Evolutionary conservation across 2,888 invertebrate genomes (phyloP), one percentile per base, ranked within the genome.

Genomic region (Ariolimax columbianus): DNA sequence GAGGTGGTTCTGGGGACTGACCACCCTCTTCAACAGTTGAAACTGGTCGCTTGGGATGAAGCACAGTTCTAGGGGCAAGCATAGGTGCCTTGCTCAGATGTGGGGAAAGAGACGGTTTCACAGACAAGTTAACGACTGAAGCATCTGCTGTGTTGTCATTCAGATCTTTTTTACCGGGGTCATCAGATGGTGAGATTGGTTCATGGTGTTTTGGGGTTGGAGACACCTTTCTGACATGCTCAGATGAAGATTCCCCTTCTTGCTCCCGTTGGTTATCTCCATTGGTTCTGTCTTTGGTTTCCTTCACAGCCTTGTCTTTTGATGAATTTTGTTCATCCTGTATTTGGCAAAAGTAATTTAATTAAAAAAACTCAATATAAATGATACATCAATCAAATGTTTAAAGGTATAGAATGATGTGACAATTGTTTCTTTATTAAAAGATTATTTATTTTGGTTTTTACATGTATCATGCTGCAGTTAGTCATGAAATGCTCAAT

Each of bases 201-300:
- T 80, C 78, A 33, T 80, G n/a, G 17, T 23, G 70, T 66, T 68
- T 30, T 43, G 14, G 66, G 0, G n/a, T 26, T 66, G 30, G 38
- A 47, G 79, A 43, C 11, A 23, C 55, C 66, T 43, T 66, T 33
- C 23, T 63, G 17, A 43, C 47, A 68, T 68, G 26, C 14, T 59
- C n/a, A 55, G 14, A 36, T 59, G 59, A 33, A 43, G 79, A 68
- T 47, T 79, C 79, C 14, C 38, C 68, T 43, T 59, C 78, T 40
- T 79, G 36, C 17, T 40, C 66, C 2, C 23, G n/a, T 43, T 9
- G n/a, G 33, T 19, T 79, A 43, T 63, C 66, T 40, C 47, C 68
- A 47, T 30, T 40, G 17, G 75, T 47, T 36, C 85, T 87, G 51
- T 83, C 85, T 81, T 85, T 87, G 47, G 75, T 70, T 78, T 87